Evolutionary conservation across 2,888 invertebrate genomes (phyloP).

Genomic region (Drosophila mulleri): DNA sequence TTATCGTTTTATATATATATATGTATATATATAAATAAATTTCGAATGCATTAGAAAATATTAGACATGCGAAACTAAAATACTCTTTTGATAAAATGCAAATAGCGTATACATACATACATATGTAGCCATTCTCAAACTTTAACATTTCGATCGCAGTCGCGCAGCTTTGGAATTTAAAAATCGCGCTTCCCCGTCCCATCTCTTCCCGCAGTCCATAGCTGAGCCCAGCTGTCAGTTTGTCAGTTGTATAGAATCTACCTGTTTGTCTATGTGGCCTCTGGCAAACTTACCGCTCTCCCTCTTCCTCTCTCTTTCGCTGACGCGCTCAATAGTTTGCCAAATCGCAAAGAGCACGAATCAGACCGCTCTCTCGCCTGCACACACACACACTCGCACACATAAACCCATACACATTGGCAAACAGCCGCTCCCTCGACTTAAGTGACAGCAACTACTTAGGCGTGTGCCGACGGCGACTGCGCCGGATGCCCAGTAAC

Average conservation of each 20-base stretch:
- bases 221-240: slow-evolving; percentile 21
- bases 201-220: slow-evolving; percentile 1
- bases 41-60: background rate
- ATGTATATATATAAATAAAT: too few species aligned
- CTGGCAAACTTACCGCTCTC: slow-evolving; percentile 9
- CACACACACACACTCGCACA: slow-evolving; percentile 21
- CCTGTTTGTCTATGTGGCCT: slow-evolving; percentile 56
- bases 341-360: slow-evolving; percentile 28
- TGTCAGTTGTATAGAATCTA: slow-evolving; percentile 38
- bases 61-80: background rate
- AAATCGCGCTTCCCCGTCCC: slow-evolving; percentile 59
- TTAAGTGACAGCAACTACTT: slow-evolving; percentile 75
- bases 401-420: slow-evolving; percentile 20
- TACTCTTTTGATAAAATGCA: background rate
- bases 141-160: slow-evolving; percentile 74
- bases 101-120: too few species aligned
- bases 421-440: slow-evolving; percentile 65
- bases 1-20: too few species aligned
- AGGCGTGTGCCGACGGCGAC: slow-evolving; percentile 59
- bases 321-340: slow-evolving; percentile 37
- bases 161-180: slow-evolving; percentile 72
- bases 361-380: slow-evolving; percentile 3
- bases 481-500: slow-evolving; percentile 41
- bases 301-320: slow-evolving; percentile 8
- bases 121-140: slow-evolving; percentile 71